Conservation (phyloP, 2,797 vertebrate genomes). For the Neostethus bicornis region DNA sequence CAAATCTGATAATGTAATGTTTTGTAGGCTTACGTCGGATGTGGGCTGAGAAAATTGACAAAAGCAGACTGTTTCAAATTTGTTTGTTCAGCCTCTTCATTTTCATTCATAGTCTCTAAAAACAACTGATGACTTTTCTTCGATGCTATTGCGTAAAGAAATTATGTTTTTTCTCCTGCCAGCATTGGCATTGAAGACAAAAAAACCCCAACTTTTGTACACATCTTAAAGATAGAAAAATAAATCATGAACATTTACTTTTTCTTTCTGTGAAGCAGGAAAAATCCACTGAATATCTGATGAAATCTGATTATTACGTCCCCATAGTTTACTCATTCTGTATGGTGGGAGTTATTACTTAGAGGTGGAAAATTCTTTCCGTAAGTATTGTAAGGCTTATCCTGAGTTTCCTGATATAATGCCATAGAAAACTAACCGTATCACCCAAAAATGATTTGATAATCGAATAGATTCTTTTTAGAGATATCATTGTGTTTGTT, state of each 20-base stretch:
- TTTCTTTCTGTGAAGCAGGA: constrained; percentile 47
- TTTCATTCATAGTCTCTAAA: constrained; percentile 35
- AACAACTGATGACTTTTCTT: constrained; percentile 25
- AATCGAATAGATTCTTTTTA: constrained; percentile 19
- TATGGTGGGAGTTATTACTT: constrained; percentile 22
- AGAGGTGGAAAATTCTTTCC: constrained; percentile 32
- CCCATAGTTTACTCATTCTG: constrained; percentile 25
- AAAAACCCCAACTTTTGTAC: constrained; percentile 36
- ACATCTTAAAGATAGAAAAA: constrained; percentile 27
- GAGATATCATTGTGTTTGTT: constrained; percentile 8
- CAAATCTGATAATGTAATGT: constrained; percentile 40
- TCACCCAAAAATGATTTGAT: constrained; percentile 16
- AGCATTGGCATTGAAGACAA: constrained; percentile 16
- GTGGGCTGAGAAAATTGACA: constrained; percentile 35
- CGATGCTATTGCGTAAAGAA: constrained; percentile 21
- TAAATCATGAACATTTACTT: constrained; percentile 37
- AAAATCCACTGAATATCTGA: constrained; percentile 44
- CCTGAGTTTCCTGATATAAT: constrained; percentile 1
- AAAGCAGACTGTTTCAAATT: constrained; percentile 42
- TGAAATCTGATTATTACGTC: constrained; percentile 18
- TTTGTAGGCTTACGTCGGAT: constrained; percentile 13
- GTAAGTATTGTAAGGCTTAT: constrained; percentile 12
- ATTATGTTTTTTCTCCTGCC: constrained; percentile 1
- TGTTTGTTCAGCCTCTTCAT: constrained; percentile 10
- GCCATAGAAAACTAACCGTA: constrained; percentile 6